Percentiles rank a stretch among this genome's conserved stretches.
Conservation (phyloP, 2,113 vertebrate species). For the Grammomys dolichurus region DNA sequence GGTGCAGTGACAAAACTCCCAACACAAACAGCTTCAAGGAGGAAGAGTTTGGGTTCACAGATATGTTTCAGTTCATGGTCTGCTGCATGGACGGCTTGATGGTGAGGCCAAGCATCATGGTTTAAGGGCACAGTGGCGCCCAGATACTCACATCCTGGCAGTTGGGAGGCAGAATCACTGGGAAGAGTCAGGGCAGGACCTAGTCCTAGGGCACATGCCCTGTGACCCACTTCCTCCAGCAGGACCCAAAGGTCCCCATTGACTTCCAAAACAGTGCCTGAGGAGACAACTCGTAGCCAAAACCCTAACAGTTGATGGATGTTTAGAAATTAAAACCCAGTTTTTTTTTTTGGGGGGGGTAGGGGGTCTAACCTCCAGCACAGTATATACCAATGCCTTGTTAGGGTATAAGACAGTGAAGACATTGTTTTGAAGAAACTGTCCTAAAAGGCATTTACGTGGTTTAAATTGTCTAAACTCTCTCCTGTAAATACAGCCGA, state of each 20-base stretch:
- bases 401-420: background rate
- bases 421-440: background rate
- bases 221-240: background rate
- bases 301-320: background rate
- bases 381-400: background rate
- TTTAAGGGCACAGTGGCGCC: background rate
- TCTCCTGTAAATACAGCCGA: background rate
- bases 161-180: background rate
- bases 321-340: constrained; percentile 34
- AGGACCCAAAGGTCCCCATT: background rate
- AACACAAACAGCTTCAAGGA: background rate
- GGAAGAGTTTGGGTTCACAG: background rate
- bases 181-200: background rate
- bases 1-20: background rate
- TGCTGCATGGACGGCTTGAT: background rate
- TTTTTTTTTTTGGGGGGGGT: background rate
- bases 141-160: background rate
- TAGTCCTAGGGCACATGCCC: background rate
- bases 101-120: no score
- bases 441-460: background rate
- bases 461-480: constrained; percentile 10
- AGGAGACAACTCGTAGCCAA: background rate
- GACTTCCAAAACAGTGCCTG: background rate
- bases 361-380: background rate
- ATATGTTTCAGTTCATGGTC: background rate